phyloP scores from a whole-genome alignment of 2,888 invertebrate species.

The Mimumesa dahlbomi region DNA sequence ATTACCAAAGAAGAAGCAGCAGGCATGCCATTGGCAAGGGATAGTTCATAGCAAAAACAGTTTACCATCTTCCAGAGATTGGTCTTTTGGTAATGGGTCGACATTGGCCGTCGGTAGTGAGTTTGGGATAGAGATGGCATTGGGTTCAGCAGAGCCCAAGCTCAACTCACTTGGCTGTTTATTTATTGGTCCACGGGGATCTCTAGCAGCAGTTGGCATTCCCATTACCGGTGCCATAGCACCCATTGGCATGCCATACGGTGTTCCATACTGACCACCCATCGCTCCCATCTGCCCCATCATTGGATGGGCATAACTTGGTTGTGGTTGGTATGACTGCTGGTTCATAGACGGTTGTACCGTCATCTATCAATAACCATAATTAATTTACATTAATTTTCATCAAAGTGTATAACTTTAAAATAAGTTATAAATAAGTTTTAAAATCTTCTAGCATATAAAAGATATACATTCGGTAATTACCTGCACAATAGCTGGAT shows the following conservation, averaged over 20 bases:
- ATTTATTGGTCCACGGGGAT: constrained; percentile 79
- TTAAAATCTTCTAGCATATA: too few relatives aligned
- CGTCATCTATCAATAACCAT: constrained; percentile 84
- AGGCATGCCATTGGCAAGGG: constrained; percentile 80
- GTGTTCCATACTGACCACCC: constrained; percentile 81
- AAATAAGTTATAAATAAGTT: too few relatives aligned
- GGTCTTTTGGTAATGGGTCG: constrained; percentile 79
- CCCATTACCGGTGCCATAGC: constrained; percentile 82
- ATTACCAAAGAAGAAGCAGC: constrained; percentile 68
- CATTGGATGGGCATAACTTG: constrained; percentile 87
- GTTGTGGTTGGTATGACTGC: constrained; percentile 84
- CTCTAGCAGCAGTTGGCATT: constrained; percentile 77
- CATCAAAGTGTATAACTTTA: too few relatives aligned
- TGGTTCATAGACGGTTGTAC: constrained; percentile 87
- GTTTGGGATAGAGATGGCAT: constrained; percentile 76
- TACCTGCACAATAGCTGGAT: constrained; percentile 98
- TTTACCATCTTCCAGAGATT: constrained; percentile 80
- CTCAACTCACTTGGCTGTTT: constrained; percentile 87
- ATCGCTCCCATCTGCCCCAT: constrained; percentile 84
- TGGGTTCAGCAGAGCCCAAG: constrained; percentile 81
- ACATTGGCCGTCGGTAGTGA: constrained; percentile 77
- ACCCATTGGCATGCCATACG: constrained; percentile 81
- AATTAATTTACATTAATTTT: neutral
- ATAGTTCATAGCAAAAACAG: constrained; percentile 79
- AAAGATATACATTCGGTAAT: constrained; percentile 32